Evolutionary conservation across 2,888 invertebrate genomes (phyloP), one percentile per base, ranked within the genome.

Genomic region (Hylaea fasciaria): DNA sequence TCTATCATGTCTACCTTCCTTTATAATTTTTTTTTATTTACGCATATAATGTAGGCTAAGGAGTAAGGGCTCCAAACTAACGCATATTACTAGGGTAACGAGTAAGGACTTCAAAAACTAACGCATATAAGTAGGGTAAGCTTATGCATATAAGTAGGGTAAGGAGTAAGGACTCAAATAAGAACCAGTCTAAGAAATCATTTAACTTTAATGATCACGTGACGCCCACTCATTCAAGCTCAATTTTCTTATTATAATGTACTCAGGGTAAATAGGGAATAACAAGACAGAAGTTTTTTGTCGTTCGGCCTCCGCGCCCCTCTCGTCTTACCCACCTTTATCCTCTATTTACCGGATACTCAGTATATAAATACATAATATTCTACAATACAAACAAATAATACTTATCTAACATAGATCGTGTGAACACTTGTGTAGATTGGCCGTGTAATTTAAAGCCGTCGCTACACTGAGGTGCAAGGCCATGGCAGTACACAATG

Each of bases 221-320:
- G 32, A 14, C 11, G 14, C 14, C 32, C 48, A 32, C 47, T 35
- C 14, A 22, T n/a, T 37, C 39, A 48, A 48, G 48, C 48, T 48
- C 37, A 0, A 22, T 22, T n/a, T 17, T 13, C n/a, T 35, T 22
- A 47, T 37, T 12, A 35, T 17, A 16, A 47, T 35, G 11, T n/a
- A 3, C 35, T 35, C 35, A 2, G 1, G 1, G 3, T 1, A 35
- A 35, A 9, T 11, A 11, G 9, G 1, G 9, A 8, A 8, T 11
- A 35, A 35, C 35, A 5, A 11, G 11, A 35, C 35, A 11, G 10
- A 11, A n/a, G n/a, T 35, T 35, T 11, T 35, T 11, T 11, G 11
- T 11, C 9, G 11, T 7, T 1, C 35, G 9, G 11, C 9, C 11
- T 5, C 11, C 3, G 35, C 9, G 35, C 22, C 22, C 22, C 3